Evolutionary conservation across 2,888 invertebrate species (phyloP).

Genomic region (Diarsia rubi): DNA sequence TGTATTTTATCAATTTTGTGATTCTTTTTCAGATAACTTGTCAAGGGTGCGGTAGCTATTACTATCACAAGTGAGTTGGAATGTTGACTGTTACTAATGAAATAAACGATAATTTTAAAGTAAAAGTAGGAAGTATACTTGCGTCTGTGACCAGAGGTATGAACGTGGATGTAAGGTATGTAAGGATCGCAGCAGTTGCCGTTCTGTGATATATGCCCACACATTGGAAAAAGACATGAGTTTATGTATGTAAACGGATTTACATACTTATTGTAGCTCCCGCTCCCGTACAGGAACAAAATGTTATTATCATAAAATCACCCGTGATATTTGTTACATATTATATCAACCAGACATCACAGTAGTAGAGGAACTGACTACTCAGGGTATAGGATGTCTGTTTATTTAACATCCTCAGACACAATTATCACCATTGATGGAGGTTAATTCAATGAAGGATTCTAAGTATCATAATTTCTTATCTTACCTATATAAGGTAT

Average conservation of each 20-base stretch:
- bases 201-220: too few relatives aligned
- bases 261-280: not conserved
- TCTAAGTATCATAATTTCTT: not conserved
- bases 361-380: not conserved
- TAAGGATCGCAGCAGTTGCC: too few relatives aligned
- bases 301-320: not conserved
- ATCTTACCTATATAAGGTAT: constrained; percentile 92
- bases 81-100: constrained; percentile 1
- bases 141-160: too few relatives aligned
- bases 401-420: not conserved
- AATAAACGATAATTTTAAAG: not conserved
- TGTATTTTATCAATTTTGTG: constrained; percentile 30
- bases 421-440: not conserved
- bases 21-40: constrained; percentile 9
- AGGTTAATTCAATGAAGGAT: not conserved
- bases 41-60: constrained; percentile 5
- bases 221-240: too few relatives aligned
- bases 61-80: not conserved
- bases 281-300: not conserved
- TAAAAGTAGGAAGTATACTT: not conserved
- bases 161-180: too few relatives aligned
- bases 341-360: not conserved
- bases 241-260: not conserved
- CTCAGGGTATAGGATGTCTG: not conserved
- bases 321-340: not conserved